Evolutionary conservation across 2,113 vertebrate species (phyloP).

Genomic region (Hyla sarda): DNA sequence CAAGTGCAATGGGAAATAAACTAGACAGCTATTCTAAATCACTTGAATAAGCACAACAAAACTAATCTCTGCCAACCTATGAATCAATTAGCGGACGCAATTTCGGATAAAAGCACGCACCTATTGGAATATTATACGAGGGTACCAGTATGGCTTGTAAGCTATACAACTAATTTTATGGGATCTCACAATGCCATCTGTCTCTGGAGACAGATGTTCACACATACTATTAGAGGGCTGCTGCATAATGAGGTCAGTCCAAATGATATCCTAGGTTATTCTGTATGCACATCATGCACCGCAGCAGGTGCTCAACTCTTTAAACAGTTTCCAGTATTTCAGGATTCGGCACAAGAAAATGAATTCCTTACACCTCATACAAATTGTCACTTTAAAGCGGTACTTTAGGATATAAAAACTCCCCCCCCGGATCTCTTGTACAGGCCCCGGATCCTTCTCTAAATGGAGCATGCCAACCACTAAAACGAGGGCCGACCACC

Average conservation of each 20-base stretch:
- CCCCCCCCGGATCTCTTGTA: no score
- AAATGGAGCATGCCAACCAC: no score
- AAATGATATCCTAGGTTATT: constrained; percentile 18
- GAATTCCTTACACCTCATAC: not conserved
- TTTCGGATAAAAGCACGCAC: constrained; percentile 21
- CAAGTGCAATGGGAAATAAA: constrained; percentile 45
- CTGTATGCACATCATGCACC: constrained; percentile 38
- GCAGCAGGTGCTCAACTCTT: constrained; percentile 18
- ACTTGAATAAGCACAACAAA: constrained; percentile 50
- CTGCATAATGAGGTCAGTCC: constrained; percentile 54
- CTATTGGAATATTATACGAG: constrained; percentile 50
- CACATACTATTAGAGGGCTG: constrained; percentile 37
- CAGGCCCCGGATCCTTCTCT: no score
- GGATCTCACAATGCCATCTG: constrained; percentile 50
- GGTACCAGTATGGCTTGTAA: constrained; percentile 43
- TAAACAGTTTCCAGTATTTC: not conserved
- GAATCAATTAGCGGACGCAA: constrained; percentile 40
- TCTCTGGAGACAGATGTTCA: constrained; percentile 51
- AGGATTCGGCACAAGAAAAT: constrained; percentile 30
- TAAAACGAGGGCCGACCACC: no score
- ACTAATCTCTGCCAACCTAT: constrained; percentile 32
- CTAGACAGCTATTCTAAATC: constrained; percentile 39
- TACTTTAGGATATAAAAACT: no score
- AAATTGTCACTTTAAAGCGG: not conserved
- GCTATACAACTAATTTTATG: constrained; percentile 41